Base-by-base conservation (phyloP, 2,888 invertebrate species). In the Drosophila colorata region DNA sequence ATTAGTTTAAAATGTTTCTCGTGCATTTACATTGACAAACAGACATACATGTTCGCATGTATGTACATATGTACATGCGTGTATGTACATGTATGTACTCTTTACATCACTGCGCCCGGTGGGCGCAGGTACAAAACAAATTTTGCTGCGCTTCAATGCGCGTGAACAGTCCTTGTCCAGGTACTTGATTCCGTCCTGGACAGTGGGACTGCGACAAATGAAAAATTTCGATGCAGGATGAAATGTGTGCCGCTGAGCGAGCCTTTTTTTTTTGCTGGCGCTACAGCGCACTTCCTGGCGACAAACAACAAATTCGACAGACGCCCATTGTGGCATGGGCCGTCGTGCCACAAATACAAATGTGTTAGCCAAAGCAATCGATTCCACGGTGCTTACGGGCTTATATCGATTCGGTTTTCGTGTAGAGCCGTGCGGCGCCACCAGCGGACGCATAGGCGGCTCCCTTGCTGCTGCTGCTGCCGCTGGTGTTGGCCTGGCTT, bases 401-500 rank as follows among this genome's bases (percentile, higher is more conserved):
- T 92, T 92, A 92, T 83, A 92, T 90, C 46, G 92, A 91, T 83
- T 92, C 92, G 37, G 92, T 91, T 90, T 92, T 92, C 41, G 90
- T 90, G 76, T 90, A 92, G 69, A 90, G 90, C 41, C 91, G 78
- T 25, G 74, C 67, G 46, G 67, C 66, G 14, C 76, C 80, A 28
- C 76, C 67, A n/a, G 70, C 58, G 18, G 76, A 56, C 4, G 72
- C 79, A 46, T 78, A 88, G 46, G 87, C 46, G 48, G 64, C 59
- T n/a, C 74, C 84, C 51, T 87, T 88, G 64, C 70, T 66, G 43
- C 47, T 67, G 53, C 68, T 64, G 49, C 61, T 63, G 53, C 68
- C 68, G 53, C 72, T 70, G 20, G 69, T 69, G 38, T 64, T 72
- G n/a, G 74, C 38, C 41, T 78, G 76, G 18, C 70, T 75, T 28